Conservation (phyloP, 2,113 vertebrate genomes). For the Agapornis roseicollis region DNA sequence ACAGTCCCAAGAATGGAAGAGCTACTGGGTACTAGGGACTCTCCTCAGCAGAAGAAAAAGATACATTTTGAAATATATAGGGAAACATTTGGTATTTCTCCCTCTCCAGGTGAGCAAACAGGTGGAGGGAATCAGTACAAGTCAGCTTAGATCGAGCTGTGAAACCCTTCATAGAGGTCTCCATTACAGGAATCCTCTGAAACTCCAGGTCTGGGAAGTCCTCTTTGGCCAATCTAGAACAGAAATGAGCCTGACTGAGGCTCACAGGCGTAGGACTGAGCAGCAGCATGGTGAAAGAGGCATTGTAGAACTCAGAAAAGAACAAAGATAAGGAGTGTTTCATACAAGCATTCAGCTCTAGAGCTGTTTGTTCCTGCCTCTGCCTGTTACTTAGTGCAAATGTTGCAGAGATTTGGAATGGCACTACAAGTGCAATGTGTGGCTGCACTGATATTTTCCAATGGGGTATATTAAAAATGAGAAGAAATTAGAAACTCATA, state of each 20-base stretch:
- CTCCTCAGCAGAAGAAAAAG: background rate
- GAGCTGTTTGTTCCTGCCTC: background rate
- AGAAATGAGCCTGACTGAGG: background rate
- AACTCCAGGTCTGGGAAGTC: background rate
- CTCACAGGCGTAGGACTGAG: background rate
- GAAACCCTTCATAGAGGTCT: background rate
- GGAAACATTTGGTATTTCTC: background rate
- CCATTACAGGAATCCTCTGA: background rate
- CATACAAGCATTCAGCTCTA: background rate
- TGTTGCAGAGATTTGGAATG: background rate
- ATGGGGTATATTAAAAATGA: background rate
- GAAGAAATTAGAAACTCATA: conserved; percentile 52
- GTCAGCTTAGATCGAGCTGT: background rate
- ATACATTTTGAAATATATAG: background rate
- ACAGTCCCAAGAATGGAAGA: background rate
- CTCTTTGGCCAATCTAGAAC: background rate
- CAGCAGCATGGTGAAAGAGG: background rate
- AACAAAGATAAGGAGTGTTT: background rate
- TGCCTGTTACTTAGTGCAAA: background rate
- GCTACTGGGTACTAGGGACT: background rate
- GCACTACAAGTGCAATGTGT: background rate
- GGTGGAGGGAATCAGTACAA: background rate
- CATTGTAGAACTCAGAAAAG: background rate
- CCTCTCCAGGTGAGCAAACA: background rate
- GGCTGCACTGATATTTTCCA: conserved; percentile 25